Base-by-base conservation (phyloP, 2,797 vertebrate species). In the Myoxocephalus aenaeus region DNA sequence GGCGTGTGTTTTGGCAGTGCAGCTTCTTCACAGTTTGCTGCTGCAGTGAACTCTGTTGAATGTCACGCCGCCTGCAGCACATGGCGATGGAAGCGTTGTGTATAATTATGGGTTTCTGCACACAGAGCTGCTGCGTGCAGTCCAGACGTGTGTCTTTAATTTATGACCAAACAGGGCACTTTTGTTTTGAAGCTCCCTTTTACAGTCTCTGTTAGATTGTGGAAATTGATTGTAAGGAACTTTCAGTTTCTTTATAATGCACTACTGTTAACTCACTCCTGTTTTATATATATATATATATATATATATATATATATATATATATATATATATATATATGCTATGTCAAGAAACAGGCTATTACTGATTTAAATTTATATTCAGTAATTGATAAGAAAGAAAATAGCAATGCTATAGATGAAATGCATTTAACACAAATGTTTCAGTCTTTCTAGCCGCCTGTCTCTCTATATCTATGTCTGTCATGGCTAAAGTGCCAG, bases 21-120 rank as follows among this genome's bases (percentile, higher is more conserved):
- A 29, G 40, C 20, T 38, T 14, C 17, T 25, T 44, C 44, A 51
- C 20, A 6, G 56, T 63, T 38, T 69, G 38, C 67, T 51, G 32
- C 54, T 46, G 65, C 57, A 38, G 27, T 32, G 38, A 67, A 68
- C 42, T 38, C 48, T 10, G 66, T 0, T 20, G 63, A 32, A 34
- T n/a, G 51, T 48, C 69, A 42, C 64, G 5, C 32, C 18, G 18
- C 54, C 75, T 64, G 69, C 69, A 58, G 64, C 74, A 40, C 50
- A 9, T 13, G 3, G 3, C 8, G 51, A 58, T 13, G 38, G 38
- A 4, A 11, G 32, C 12, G 17, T 7, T 0, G 15, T 12, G 25
- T n/a, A 4, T n/a, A 36, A 59, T 46, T 36, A 34, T 6, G 38
- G 1, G 38, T 15, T 25, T 29, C 54, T 51, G 44, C 58, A 14